A percentile compares a stretch with the other conserved stretches of the same genome.
Conservation (phyloP, 2,797 vertebrate species). For the Streptopelia turtur region DNA sequence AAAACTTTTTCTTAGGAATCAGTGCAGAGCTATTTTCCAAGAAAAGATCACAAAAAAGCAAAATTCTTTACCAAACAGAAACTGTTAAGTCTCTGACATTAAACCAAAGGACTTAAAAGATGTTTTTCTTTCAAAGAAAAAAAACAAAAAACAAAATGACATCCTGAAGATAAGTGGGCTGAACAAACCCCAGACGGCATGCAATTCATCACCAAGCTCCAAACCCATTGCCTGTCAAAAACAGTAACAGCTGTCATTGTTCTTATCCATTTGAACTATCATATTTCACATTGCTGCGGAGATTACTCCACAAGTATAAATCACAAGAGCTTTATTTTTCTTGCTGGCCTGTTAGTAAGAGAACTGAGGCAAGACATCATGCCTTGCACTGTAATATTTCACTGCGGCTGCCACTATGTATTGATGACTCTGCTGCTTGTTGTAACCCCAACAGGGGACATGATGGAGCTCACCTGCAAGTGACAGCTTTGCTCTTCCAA, state of each 20-base stretch:
- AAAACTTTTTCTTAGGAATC: conserved; percentile 27
- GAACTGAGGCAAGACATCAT: neutral
- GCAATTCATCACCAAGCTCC: conserved; percentile 53
- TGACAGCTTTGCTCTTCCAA: neutral
- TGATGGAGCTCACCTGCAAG: neutral
- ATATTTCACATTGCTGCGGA: conserved; percentile 56
- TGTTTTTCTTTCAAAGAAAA: conserved; percentile 23
- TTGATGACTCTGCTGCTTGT: neutral
- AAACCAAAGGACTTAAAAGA: conserved; percentile 16
- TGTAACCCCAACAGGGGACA: rapidly evolving
- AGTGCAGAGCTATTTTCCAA: conserved; percentile 13
- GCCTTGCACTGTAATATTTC: neutral
- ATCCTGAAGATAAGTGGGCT: conserved; percentile 59
- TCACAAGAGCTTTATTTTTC: conserved; percentile 60
- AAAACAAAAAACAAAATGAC: conserved; percentile 15
- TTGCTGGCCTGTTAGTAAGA: conserved; percentile 31
- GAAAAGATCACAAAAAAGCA: conserved; percentile 34
- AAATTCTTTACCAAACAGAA: conserved; percentile 4
- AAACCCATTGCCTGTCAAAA: conserved; percentile 52
- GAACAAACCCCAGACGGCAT: conserved; percentile 23
- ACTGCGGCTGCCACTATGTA: neutral
- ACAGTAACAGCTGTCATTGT: conserved; percentile 46
- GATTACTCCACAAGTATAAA: conserved; percentile 39
- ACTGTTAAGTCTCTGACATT: conserved; percentile 13
- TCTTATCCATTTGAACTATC: conserved; percentile 39